Percentiles rank a stretch among this genome's conserved stretches.
phyloP scores from a whole-genome alignment of 2,113 vertebrate species.

The Heterotilapia buettikoferi region DNA sequence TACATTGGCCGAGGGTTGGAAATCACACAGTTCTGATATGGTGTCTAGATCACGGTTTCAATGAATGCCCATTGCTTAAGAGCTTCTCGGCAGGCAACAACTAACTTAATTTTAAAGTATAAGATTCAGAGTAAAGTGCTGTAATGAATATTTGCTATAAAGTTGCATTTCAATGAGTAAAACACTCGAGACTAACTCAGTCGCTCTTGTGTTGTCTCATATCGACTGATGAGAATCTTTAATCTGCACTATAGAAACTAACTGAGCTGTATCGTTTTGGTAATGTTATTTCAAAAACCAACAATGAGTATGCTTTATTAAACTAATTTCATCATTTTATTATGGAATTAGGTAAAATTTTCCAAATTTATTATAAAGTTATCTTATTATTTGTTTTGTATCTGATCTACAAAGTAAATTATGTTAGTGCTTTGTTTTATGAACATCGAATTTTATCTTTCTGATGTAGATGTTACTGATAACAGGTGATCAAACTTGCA shows the following conservation, averaged over 20 bases:
- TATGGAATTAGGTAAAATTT: neutral
- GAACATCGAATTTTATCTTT: accelerated
- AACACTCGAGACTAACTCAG: neutral
- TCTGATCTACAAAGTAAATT: neutral
- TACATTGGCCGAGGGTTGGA: accelerated
- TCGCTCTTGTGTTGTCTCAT: neutral
- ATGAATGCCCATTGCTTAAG: accelerated
- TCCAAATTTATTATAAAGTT: neutral
- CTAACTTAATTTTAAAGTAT: neutral
- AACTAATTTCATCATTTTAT: neutral
- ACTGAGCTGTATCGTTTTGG: neutral
- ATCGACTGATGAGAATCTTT: neutral
- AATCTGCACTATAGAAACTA: neutral
- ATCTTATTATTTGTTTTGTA: neutral
- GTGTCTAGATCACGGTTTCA: neutral
- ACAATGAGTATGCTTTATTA: accelerated
- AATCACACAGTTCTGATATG: neutral
- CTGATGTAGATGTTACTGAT: neutral
- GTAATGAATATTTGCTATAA: neutral
- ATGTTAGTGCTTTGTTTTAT: neutral
- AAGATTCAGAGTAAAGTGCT: neutral
- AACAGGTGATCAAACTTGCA: neutral
- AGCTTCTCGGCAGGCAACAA: accelerated
- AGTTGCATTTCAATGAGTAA: neutral
- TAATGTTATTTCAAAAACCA: neutral